Evolutionary conservation across 92 coral and sea anemone genomes (phyloP).

Genomic region (Porites lobata): DNA sequence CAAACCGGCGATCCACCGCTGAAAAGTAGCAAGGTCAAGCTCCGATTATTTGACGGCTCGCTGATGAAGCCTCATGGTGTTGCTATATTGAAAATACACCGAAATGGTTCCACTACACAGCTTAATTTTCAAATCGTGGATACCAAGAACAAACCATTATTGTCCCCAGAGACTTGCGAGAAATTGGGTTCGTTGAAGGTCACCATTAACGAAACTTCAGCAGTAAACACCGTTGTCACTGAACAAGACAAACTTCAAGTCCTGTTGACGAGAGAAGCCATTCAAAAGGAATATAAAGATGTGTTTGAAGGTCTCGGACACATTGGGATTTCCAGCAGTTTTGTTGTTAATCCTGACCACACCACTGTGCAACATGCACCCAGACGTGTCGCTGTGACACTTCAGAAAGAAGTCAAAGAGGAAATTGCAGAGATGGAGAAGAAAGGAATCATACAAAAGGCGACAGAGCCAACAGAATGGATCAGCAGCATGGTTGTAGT

Average conservation of each 20-base stretch:
- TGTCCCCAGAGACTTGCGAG: slow-evolving; percentile 63
- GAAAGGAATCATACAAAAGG: slow-evolving; percentile 36
- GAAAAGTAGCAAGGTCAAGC: slow-evolving; percentile 39
- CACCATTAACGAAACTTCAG: slow-evolving; percentile 1
- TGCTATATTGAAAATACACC: not conserved
- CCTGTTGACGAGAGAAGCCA: slow-evolving; percentile 39
- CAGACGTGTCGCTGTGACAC: slow-evolving; percentile 42
- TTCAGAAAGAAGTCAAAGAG: slow-evolving; percentile 57
- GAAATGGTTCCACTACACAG: slow-evolving; percentile 20
- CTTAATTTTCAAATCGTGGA: too few relatives aligned
- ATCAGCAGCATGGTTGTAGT: slow-evolving; percentile 70
- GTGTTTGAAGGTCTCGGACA: slow-evolving; percentile 74
- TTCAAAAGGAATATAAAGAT: slow-evolving; percentile 47
- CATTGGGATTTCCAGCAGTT: slow-evolving; percentile 54
- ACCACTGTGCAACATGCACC: slow-evolving; percentile 69
- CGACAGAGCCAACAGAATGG: slow-evolving; percentile 64
- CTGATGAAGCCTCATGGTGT: slow-evolving; percentile 43
- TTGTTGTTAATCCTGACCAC: slow-evolving; percentile 30
- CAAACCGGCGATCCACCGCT: slow-evolving; percentile 58
- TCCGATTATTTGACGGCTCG: slow-evolving; percentile 44
- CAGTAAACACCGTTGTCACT: slow-evolving; percentile 4
- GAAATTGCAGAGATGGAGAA: not conserved
- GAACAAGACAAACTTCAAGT: slow-evolving; percentile 25
- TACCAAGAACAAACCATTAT: slow-evolving; percentile 38
- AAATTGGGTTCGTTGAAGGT: slow-evolving; percentile 36